phyloP scores from a whole-genome alignment of 2,888 invertebrate genomes.

The Hanleya hanleyi region DNA sequence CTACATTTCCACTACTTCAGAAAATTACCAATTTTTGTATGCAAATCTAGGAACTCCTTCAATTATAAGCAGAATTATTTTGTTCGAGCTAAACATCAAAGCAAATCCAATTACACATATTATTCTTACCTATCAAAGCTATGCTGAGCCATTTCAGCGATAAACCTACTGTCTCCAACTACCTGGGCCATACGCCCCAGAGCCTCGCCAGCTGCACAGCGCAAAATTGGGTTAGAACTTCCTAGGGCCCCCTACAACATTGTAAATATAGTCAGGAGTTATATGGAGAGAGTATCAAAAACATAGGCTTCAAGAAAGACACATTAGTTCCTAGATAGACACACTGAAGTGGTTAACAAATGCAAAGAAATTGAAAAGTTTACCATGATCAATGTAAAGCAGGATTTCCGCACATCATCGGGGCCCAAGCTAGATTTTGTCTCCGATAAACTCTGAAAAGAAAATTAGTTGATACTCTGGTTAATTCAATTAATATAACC shows the following conservation, averaged over 20 bases:
- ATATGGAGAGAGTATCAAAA: no score
- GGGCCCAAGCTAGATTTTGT: constrained; percentile 88
- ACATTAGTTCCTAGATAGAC: no score
- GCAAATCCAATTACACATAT: not conserved
- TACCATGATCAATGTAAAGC: constrained; percentile 85
- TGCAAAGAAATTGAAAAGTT: not conserved
- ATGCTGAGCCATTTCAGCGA: constrained; percentile 90
- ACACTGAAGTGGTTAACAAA: not conserved
- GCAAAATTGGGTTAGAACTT: constrained; percentile 78
- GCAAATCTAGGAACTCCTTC: no score
- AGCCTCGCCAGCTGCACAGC: constrained; percentile 96
- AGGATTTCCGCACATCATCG: constrained; percentile 88
- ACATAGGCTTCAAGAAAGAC: no score
- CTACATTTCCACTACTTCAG: no score
- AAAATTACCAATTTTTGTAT: no score
- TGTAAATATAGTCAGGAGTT: no score
- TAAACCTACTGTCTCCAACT: constrained; percentile 88
- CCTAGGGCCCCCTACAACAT: constrained; percentile 74
- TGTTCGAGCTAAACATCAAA: no score
- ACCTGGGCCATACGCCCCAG: constrained; percentile 94
- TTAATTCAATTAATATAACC: not conserved
- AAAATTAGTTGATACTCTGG: not conserved
- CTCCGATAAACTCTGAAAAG: constrained; percentile 82
- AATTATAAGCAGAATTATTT: no score
- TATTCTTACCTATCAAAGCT: constrained; percentile 83